Evolutionary conservation across 2,797 vertebrate genomes (phyloP).

Genomic region (Prunella strophiata): DNA sequence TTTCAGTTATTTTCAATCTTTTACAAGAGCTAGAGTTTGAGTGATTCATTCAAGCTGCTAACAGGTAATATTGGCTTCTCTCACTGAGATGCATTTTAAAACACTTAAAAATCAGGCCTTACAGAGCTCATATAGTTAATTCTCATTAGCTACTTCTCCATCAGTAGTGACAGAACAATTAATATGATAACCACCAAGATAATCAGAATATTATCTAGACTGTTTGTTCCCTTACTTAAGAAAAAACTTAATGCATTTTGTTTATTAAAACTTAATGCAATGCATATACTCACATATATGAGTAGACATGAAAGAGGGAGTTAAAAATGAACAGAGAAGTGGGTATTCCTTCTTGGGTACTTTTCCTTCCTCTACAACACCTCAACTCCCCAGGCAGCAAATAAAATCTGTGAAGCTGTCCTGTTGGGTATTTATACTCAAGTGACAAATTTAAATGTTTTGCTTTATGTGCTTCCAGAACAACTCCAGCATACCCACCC

Average conservation of each 20-base stretch:
- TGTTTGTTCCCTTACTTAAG: not conserved
- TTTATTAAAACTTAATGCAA: too few relatives aligned
- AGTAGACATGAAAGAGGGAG: not conserved
- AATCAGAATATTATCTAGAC: constrained; percentile 49
- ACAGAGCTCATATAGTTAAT: constrained; percentile 61
- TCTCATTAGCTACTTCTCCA: constrained; percentile 51
- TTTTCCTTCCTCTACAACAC: not conserved
- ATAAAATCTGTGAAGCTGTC: not conserved
- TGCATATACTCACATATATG: not conserved
- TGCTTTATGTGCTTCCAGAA: not conserved
- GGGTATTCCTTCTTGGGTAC: not conserved
- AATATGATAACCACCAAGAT: constrained; percentile 44
- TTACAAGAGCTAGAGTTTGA: constrained; percentile 35
- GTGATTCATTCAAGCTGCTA: constrained; percentile 53
- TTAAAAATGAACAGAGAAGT: not conserved
- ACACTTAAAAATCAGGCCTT: constrained; percentile 11
- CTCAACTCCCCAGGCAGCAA: not conserved
- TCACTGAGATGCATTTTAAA: constrained; percentile 40
- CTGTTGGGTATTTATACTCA: not conserved
- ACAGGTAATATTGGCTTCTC: constrained; percentile 54
- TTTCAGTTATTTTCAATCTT: constrained; percentile 25
- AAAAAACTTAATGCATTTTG: not conserved
- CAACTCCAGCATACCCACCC: not conserved
- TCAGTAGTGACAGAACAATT: constrained; percentile 11
- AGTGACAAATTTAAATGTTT: not conserved